phyloP scores from a whole-genome alignment of 1,140 invertebrate genomes.

The Frieseomelitta varia region DNA sequence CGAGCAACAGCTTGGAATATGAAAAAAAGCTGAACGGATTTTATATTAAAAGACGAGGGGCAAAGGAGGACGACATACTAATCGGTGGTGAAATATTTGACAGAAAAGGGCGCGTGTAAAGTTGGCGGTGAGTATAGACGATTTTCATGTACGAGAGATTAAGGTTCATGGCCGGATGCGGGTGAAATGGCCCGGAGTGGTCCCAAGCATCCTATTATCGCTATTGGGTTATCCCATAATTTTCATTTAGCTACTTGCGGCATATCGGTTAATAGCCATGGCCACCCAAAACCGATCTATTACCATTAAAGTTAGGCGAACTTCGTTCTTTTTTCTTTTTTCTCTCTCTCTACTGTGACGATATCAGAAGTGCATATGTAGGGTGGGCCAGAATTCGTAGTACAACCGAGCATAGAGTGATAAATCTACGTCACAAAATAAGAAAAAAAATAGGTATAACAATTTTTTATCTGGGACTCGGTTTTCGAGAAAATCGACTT shows the following conservation, averaged over 20 bases:
- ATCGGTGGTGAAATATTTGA: background rate
- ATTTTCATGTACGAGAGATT: constrained; percentile 1
- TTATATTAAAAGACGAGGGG: no score
- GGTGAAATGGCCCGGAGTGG: background rate
- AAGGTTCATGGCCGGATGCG: background rate
- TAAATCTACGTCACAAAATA: no score
- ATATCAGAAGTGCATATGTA: background rate
- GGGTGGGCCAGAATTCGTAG: no score
- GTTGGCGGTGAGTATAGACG: background rate
- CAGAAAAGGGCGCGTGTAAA: background rate
- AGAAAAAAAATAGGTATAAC: no score
- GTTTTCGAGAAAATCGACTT: no score
- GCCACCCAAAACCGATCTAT: constrained; percentile 3
- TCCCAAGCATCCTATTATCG: constrained; percentile 26
- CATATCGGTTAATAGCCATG: constrained; percentile 2
- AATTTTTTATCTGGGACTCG: no score
- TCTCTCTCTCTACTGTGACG: background rate
- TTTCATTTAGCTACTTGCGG: constrained; percentile 30
- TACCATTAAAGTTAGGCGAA: background rate
- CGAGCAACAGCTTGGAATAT: no score
- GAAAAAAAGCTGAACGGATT: no score
- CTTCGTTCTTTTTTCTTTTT: background rate
- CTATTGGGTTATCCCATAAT: constrained; percentile 22
- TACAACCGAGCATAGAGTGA: no score
- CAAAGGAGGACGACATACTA: background rate